A percentile compares a stretch with the other conserved stretches of the same genome.
These are phyloP conservation scores for Drosophila suboccidentalis DNA, from an alignment of 2,888 invertebrate species.

Conservation along the genomic window DNA sequence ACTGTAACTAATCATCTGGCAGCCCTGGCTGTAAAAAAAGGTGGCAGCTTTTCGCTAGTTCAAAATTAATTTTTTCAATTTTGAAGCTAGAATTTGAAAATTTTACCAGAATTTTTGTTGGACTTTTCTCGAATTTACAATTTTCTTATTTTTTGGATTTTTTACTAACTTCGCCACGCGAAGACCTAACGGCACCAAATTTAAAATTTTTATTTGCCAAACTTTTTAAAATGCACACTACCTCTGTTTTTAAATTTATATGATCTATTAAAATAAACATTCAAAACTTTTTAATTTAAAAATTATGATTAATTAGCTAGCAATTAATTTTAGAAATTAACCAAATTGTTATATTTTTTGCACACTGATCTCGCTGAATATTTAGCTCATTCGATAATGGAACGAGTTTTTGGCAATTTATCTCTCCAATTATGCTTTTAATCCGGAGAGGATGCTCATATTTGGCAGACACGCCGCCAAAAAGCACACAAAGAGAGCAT, in stretches of 20 bases:
- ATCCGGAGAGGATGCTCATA: slow-evolving; percentile 18
- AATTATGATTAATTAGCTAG: neutral
- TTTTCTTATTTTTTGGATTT: too few relatives aligned
- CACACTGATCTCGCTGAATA: slow-evolving; percentile 2
- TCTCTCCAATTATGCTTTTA: slow-evolving; percentile 24
- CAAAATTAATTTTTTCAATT: too few relatives aligned
- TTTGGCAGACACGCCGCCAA: slow-evolving; percentile 31
- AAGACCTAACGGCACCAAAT: too few relatives aligned
- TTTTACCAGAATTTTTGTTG: too few relatives aligned
- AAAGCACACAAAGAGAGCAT: slow-evolving; percentile 22
- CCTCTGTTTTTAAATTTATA: neutral
- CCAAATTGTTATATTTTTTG: neutral
- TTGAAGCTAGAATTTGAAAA: too few relatives aligned
- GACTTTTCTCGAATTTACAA: too few relatives aligned
- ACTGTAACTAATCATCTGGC: too few relatives aligned
- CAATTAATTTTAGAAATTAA: neutral
- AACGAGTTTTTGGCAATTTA: slow-evolving; percentile 39
- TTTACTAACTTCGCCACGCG: too few relatives aligned
- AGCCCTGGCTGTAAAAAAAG: too few relatives aligned
- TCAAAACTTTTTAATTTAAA: neutral
- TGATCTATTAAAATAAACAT: neutral
- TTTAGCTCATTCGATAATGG: neutral
- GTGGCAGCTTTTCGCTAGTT: too few relatives aligned
- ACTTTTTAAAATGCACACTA: neutral
- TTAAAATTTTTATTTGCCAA: too few relatives aligned